Evolutionary conservation across 2,797 vertebrate genomes (phyloP).

Genomic region (Semaprochilodus insignis): DNA sequence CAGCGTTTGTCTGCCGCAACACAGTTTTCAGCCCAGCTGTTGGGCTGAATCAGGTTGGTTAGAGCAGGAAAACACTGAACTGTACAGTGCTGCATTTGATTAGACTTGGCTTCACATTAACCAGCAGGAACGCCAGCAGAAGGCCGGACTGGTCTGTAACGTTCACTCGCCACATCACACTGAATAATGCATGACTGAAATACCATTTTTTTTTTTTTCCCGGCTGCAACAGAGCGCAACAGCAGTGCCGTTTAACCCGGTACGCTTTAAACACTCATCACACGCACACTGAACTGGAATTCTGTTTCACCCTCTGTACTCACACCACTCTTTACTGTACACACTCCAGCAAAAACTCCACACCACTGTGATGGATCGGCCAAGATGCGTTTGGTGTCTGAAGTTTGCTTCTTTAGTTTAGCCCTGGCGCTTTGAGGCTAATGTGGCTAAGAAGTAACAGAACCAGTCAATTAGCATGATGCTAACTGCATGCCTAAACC

Average conservation of each 20-base stretch:
- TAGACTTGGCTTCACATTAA: not conserved
- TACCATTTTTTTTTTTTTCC: slow-evolving; percentile 52
- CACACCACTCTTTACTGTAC: no score
- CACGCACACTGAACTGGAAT: slow-evolving; percentile 13
- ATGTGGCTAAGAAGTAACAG: no score
- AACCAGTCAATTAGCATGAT: no score
- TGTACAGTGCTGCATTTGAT: not conserved
- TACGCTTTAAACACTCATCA: not conserved
- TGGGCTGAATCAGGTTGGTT: not conserved
- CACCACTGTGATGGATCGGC: no score
- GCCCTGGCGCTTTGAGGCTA: no score
- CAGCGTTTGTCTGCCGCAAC: no score
- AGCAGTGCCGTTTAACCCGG: slow-evolving; percentile 9
- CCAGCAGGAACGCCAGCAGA: not conserved
- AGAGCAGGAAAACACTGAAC: not conserved
- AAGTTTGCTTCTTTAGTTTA: no score
- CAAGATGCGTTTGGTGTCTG: no score
- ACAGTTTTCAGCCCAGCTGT: no score
- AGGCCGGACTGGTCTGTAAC: slow-evolving; percentile 32
- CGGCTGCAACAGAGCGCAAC: slow-evolving; percentile 3
- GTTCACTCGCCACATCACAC: slow-evolving; percentile 22
- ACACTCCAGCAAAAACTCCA: not conserved
- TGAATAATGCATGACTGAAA: slow-evolving; percentile 49
- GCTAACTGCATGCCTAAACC: no score
- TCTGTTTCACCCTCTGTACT: slow-evolving; percentile 15